phyloP scores from a whole-genome alignment of 2,888 invertebrate species.

The Andricus quercusramuli region DNA sequence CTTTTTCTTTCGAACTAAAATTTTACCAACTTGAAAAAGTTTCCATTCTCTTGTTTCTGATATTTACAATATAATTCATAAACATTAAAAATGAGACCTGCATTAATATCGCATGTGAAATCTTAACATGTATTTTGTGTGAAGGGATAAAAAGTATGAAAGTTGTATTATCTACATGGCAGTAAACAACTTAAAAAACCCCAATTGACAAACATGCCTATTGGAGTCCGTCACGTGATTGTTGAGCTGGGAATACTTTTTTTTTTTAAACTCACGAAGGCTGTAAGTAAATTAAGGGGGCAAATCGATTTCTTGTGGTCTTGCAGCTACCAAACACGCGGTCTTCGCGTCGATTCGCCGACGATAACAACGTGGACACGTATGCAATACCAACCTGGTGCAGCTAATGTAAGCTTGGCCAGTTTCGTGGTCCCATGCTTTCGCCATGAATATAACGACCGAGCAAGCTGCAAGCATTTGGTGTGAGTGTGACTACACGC shows the following conservation, averaged over 20 bases:
- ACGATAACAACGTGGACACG: constrained; percentile 49
- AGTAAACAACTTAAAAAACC: constrained; percentile 33
- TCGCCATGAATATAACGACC: neutral
- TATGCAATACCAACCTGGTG: constrained; percentile 45
- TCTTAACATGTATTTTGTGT: constrained; percentile 23
- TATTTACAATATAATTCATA: neutral
- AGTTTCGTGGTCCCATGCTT: constrained; percentile 15
- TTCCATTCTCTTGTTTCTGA: neutral
- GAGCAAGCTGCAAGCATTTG: neutral
- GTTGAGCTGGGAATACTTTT: constrained; percentile 25
- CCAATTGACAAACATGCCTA: constrained; percentile 32
- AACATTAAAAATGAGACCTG: neutral
- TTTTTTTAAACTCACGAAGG: constrained; percentile 32
- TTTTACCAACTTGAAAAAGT: neutral
- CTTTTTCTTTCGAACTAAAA: neutral
- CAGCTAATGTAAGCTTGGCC: constrained; percentile 36
- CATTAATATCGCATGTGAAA: neutral
- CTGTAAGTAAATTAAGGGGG: constrained; percentile 18
- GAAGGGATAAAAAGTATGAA: neutral
- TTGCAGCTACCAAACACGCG: constrained; percentile 49
- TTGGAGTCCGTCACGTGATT: constrained; percentile 38
- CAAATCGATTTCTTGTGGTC: constrained; percentile 53
- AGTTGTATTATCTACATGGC: constrained; percentile 12
- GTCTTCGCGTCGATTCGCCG: constrained; percentile 38
- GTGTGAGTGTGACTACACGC: neutral